Evolutionary conservation across 2,888 invertebrate species (phyloP).

Genomic region (Quadroppia sp.): DNA sequence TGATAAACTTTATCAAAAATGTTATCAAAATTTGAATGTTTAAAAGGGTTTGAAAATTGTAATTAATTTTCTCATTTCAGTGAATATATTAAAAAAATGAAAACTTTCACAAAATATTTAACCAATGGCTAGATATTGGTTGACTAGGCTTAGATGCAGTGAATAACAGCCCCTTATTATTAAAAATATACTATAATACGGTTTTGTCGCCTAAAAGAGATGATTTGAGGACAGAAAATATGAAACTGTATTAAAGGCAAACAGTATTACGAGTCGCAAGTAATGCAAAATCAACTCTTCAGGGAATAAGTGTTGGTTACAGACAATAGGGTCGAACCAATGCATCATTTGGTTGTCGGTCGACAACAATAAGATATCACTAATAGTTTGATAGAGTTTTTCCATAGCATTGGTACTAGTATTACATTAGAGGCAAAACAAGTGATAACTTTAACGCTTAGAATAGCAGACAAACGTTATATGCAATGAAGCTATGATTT

Average conservation of each 20-base stretch:
- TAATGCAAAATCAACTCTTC: slow-evolving; percentile 1
- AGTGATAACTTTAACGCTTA: not conserved
- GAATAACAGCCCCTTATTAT: too few species aligned
- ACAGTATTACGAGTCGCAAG: not conserved
- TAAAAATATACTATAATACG: too few species aligned
- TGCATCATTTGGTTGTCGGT: slow-evolving; percentile 22
- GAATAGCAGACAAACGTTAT: too few species aligned
- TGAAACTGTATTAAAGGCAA: not conserved
- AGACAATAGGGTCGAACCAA: not conserved
- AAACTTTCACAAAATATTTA: too few species aligned
- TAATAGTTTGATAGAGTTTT: slow-evolving; percentile 14
- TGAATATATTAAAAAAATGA: too few species aligned
- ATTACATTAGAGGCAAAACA: not conserved
- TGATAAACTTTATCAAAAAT: too few species aligned
- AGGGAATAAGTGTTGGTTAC: slow-evolving; percentile 1
- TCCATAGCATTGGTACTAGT: not conserved
- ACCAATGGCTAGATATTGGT: too few species aligned
- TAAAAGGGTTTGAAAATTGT: too few species aligned
- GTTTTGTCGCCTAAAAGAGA: not conserved
- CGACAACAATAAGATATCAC: not conserved
- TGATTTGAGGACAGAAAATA: not conserved
- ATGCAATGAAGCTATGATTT: not conserved
- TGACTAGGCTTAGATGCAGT: too few species aligned
- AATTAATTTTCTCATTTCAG: too few species aligned
- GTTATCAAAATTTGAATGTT: too few species aligned